Conservation (phyloP, 2,797 vertebrate genomes). For the Limosa lapponica region DNA sequence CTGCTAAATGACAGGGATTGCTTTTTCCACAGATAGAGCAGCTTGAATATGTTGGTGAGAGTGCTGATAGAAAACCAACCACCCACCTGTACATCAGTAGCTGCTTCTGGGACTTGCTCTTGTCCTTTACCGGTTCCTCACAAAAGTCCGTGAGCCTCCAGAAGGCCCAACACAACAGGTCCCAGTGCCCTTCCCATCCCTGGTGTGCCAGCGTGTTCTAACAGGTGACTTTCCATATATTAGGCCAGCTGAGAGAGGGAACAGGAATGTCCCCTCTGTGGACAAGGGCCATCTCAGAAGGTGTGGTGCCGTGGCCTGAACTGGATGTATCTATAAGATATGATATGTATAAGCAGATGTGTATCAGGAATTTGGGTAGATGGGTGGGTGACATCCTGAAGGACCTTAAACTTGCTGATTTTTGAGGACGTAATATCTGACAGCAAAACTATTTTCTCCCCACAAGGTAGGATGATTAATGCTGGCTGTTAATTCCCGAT, state of each 20-base stretch:
- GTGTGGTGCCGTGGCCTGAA: neutral
- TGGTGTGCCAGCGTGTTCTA: neutral
- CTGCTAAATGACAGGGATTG: neutral
- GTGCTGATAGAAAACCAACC: neutral
- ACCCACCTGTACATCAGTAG: neutral
- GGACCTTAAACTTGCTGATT: neutral
- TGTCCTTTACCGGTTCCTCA: accelerated
- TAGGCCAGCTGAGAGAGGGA: neutral
- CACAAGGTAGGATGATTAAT: neutral
- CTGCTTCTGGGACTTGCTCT: neutral
- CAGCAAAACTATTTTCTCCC: neutral
- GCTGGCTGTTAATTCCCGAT: neutral
- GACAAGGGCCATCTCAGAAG: neutral
- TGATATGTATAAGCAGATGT: neutral
- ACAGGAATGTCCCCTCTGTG: neutral
- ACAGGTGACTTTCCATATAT: neutral
- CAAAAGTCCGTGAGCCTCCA: neutral
- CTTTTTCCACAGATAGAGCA: neutral
- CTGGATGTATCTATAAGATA: neutral
- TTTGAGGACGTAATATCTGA: neutral
- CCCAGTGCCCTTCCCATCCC: neutral
- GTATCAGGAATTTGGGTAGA: neutral
- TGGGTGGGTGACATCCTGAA: neutral
- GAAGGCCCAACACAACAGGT: neutral
- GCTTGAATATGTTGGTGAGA: neutral